Percentiles rank a stretch among this genome's conserved stretches.
Evolutionary conservation across 1,140 invertebrate species (phyloP).

Genomic region (Zaprionus capensis): DNA sequence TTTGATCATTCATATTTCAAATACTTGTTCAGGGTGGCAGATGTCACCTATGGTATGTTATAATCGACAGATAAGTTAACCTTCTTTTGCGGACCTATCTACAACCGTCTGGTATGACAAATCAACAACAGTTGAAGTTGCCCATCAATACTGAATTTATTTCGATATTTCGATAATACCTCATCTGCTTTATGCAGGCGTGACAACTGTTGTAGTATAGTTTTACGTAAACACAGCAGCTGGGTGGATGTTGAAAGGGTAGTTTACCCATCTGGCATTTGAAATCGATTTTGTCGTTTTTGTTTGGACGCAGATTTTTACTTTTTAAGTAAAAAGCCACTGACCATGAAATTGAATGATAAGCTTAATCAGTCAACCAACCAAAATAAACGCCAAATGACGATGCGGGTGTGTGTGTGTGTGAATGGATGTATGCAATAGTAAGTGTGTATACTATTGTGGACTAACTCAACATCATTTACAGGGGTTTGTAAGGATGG

Average conservation of each 20-base stretch:
- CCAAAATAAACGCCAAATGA: constrained; percentile 66
- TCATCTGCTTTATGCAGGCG: background rate
- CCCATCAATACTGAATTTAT: no score
- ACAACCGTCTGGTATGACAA: no score
- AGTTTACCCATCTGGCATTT: constrained; percentile 52
- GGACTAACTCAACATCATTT: constrained; percentile 75
- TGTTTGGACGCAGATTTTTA: constrained; percentile 34
- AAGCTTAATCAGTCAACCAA: constrained; percentile 79
- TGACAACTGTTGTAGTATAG: constrained; percentile 33
- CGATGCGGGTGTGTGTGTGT: constrained; percentile 5
- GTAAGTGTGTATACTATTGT: constrained; percentile 47
- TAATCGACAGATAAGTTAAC: no score
- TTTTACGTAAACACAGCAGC: background rate
- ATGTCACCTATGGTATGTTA: no score
- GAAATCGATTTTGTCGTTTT: constrained; percentile 67
- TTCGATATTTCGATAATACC: no score
- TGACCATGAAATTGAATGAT: constrained; percentile 82
- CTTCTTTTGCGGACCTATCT: no score
- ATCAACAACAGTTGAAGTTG: no score
- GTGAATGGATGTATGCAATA: constrained; percentile 23
- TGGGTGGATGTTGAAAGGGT: no score
- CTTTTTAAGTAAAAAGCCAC: constrained; percentile 58
- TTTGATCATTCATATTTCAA: no score
- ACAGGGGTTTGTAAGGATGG: background rate
- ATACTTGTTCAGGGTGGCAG: no score